Evolutionary conservation across 2,888 invertebrate species (phyloP).

Genomic region (Neoascia interrupta): DNA sequence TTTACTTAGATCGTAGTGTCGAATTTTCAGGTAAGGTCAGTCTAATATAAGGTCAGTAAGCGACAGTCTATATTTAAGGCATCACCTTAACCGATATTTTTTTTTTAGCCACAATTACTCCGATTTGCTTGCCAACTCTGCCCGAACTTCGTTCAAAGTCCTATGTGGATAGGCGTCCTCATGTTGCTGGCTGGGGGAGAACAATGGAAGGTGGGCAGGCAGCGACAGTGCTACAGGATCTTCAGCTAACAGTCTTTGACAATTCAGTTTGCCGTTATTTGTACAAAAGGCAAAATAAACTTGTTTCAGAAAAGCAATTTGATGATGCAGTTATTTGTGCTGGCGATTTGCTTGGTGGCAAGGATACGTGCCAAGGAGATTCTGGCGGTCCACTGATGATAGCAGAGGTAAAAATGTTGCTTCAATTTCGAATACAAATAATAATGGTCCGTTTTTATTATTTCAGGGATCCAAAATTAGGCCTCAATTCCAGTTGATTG

Average conservation of each 20-base stretch:
- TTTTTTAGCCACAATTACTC: conserved; percentile 83
- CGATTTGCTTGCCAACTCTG: conserved; percentile 87
- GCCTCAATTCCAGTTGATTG: conserved; percentile 82
- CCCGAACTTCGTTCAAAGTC: conserved; percentile 81
- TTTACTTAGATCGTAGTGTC: conserved; percentile 83
- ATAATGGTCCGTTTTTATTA: too few species aligned
- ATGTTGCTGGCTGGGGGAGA: conserved; percentile 85
- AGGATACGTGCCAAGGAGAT: conserved; percentile 79
- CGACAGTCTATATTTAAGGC: too few species aligned
- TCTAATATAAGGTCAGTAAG: too few species aligned
- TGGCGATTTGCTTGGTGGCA: conserved; percentile 76
- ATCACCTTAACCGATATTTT: too few species aligned
- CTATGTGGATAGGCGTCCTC: conserved; percentile 83
- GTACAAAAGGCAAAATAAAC: conserved; percentile 73
- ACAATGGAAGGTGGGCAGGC: conserved; percentile 82
- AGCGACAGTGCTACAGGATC: conserved; percentile 84
- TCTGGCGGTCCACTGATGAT: conserved; percentile 79
- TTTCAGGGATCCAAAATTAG: conserved; percentile 81
- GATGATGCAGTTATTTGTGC: conserved; percentile 77
- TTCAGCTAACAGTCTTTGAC: conserved; percentile 86
- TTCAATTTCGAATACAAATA: too few species aligned
- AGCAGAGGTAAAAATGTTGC: conserved; percentile 75
- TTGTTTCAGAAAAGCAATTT: conserved; percentile 76
- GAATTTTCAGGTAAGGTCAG: conserved; percentile 81
- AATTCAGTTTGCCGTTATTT: conserved; percentile 82